Base-by-base conservation (phyloP, 2,888 invertebrate genomes). In the Epinotia brunnichana region DNA sequence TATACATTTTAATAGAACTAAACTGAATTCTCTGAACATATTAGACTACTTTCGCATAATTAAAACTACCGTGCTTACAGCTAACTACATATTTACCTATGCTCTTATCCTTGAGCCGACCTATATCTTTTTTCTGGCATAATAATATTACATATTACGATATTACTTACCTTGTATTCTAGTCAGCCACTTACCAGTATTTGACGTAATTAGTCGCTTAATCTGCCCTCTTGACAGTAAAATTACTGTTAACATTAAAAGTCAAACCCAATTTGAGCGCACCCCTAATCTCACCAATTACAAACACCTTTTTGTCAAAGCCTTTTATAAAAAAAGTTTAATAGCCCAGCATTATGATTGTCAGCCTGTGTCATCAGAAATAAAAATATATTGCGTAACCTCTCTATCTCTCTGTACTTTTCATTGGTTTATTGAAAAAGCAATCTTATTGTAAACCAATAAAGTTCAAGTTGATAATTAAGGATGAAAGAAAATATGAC, bases 311-410 rank as follows among this genome's bases (percentile, higher is more conserved):
- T 73, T 63, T 69, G 51, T 57, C 51, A 63, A 69, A 57, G 29
- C 53, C 53, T 61, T 59, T 57, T 35, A n/a, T n/a, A 21, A 62
- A 72, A 71, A 73, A 73, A 73, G 57, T 69, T 63, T 73, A 73
- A 73, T 69, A 63, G 62, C 63, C 63, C 24, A n/a, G 63, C 69
- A 63, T 73, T 69, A 69, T 57, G 73, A 69, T 53, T 73, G 73
- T 69, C 73, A 73, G 73, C 41, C 63, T 69, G 68, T 73, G 73
- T 73, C 73, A 68, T 69, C 68, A 53, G 73, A 63, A 69, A 69
- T 68, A 57, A 63, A 73, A 69, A 24, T 41, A 56, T 35, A 35
- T 35, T 35, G 29, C 3, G 13, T 39, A 41, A 17, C 4, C 19
- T 21, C 21, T 10, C 10, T 56, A n/a, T 3, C 0, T 54, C 66